Percentiles rank a stretch among this genome's conserved stretches.
Conservation (phyloP, 2,113 vertebrate genomes). For the Pipra filicauda region DNA sequence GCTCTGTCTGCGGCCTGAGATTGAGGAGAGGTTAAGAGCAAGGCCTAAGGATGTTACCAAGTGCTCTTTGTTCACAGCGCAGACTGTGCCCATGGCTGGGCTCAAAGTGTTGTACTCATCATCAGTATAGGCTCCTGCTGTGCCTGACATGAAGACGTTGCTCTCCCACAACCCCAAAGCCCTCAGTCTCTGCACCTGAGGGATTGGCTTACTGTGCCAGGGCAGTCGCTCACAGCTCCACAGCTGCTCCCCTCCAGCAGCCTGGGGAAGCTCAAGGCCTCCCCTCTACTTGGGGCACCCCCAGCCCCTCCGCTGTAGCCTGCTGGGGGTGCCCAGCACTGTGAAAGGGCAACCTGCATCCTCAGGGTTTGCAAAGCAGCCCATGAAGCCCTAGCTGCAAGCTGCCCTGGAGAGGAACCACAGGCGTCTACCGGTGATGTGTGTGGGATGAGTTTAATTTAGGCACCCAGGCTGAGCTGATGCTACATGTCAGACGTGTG, state of each 20-base stretch:
- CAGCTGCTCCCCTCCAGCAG: neutral
- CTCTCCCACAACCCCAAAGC: neutral
- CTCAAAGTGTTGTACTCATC: neutral
- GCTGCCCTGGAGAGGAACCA: accelerated
- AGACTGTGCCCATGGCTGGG: neutral
- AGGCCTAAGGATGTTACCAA: neutral
- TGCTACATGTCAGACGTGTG: neutral
- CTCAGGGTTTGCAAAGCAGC: accelerated
- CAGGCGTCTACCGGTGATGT: accelerated
- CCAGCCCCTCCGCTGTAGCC: accelerated
- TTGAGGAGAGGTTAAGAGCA: neutral
- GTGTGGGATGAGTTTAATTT: neutral
- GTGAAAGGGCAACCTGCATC: neutral
- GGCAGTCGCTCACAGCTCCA: accelerated
- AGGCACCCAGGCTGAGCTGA: neutral
- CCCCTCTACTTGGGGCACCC: neutral
- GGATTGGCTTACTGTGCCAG: accelerated
- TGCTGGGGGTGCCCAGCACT: accelerated
- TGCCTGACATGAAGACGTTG: neutral
- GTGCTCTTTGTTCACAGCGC: neutral
- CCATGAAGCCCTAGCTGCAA: neutral
- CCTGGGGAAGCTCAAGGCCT: neutral
- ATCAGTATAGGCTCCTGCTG: neutral
- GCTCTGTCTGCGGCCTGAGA: neutral
- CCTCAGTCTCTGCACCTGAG: accelerated